A percentile compares a stretch with the other conserved stretches of the same genome.
Conservation (phyloP, 2,113 vertebrate species). For the Cephalophus harveyi region DNA sequence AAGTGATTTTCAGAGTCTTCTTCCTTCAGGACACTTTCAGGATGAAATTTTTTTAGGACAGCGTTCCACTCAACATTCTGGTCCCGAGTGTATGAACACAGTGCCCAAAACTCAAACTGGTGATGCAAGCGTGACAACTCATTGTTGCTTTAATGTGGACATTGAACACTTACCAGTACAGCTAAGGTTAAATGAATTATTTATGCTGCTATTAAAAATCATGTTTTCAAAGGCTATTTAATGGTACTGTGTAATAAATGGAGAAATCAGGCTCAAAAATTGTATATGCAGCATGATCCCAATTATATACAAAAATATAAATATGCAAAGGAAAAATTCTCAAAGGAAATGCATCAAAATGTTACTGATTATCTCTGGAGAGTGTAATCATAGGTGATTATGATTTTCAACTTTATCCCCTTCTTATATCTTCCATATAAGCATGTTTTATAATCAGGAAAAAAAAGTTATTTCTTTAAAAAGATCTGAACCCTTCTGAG, state of each 20-base stretch:
- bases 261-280: slow-evolving; percentile 41
- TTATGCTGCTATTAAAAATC: slow-evolving; percentile 33
- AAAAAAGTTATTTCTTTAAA: neutral
- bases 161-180: neutral
- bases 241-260: slow-evolving; percentile 13
- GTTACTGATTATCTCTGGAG: slow-evolving; percentile 47
- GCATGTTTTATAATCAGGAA: slow-evolving; percentile 6
- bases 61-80: neutral
- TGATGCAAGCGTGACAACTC: neutral
- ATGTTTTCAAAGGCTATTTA: slow-evolving; percentile 40
- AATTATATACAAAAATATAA: slow-evolving; percentile 57
- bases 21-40: neutral
- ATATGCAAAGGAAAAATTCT: slow-evolving; percentile 48
- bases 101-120: neutral
- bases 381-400: slow-evolving; percentile 59
- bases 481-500: neutral
- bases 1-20: neutral
- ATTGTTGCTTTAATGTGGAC: neutral
- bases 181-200: neutral
- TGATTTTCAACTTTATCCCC: slow-evolving; percentile 58
- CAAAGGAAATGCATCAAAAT: slow-evolving; percentile 41
- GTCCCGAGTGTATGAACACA: neutral
- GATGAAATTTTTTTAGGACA: neutral
- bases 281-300: slow-evolving; percentile 42
- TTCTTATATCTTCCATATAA: slow-evolving; percentile 56